Evolutionary conservation across 2,797 vertebrate species (phyloP).

Genomic region (Todus mexicanus): DNA sequence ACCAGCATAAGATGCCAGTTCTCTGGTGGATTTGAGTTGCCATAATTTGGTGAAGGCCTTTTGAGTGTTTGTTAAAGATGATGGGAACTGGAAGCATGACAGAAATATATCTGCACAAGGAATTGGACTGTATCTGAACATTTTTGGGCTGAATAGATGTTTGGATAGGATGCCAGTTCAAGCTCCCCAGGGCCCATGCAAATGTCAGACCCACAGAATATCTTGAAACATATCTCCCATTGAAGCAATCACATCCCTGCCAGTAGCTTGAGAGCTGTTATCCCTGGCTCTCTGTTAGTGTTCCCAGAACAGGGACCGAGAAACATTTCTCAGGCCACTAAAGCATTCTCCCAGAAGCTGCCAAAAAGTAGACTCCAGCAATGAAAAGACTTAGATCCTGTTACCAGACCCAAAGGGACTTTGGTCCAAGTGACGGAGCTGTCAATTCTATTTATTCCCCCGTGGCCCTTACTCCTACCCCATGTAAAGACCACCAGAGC

Average conservation of each 20-base stretch:
- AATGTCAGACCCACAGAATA: background rate
- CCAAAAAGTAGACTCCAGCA: background rate
- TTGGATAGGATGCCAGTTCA: background rate
- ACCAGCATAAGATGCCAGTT: background rate
- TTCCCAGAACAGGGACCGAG: background rate
- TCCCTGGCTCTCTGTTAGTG: background rate
- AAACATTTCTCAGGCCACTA: background rate
- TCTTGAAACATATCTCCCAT: background rate
- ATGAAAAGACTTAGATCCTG: background rate
- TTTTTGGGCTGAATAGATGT: background rate
- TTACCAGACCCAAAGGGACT: background rate
- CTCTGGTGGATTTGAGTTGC: background rate
- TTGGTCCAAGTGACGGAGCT: background rate
- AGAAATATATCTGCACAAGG: background rate
- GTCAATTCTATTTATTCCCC: background rate
- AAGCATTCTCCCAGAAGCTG: background rate
- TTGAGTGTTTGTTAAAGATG: background rate
- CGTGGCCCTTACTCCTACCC: background rate
- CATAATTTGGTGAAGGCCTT: background rate
- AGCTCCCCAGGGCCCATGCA: background rate
- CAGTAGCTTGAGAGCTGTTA: background rate
- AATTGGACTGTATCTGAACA: background rate
- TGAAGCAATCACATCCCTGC: background rate
- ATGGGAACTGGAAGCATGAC: background rate
- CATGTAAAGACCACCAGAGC: background rate